These are phyloP conservation scores for Sylvia atricapilla DNA, from an alignment of 2,113 vertebrate species.

Conservation along the genomic window DNA sequence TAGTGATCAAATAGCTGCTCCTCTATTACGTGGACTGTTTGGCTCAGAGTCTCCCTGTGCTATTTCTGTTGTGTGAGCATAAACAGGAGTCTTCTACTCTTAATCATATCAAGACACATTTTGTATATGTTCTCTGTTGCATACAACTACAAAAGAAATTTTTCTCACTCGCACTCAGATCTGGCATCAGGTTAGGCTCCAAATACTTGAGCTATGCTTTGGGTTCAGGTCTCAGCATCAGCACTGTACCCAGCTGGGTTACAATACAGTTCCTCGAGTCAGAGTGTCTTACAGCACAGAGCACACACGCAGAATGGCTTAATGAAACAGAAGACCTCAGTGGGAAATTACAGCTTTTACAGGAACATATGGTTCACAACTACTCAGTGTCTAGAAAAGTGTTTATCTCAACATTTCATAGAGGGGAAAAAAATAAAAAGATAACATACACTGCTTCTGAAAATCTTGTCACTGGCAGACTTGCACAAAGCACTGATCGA, in stretches of 20 bases:
- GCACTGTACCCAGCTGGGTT: neutral
- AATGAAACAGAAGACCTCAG: neutral
- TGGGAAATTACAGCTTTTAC: neutral
- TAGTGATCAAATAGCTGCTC: neutral
- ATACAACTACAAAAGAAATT: neutral
- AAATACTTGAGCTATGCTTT: neutral
- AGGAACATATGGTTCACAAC: neutral
- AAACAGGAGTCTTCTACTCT: neutral
- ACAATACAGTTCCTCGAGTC: neutral
- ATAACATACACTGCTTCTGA: neutral
- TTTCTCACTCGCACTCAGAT: neutral
- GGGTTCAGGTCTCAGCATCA: neutral
- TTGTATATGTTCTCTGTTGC: neutral
- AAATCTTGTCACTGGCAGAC: neutral
- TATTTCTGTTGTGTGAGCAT: neutral
- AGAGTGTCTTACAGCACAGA: neutral
- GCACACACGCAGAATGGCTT: neutral
- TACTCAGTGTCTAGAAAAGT: neutral
- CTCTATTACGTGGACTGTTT: neutral
- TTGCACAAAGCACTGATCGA: neutral
- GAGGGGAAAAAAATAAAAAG: neutral
- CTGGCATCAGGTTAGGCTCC: neutral
- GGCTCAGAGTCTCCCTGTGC: neutral
- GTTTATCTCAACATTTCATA: neutral
- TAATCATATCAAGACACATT: neutral